Evolutionary conservation across 2,113 vertebrate genomes (phyloP).

Genomic region (Tetrax tetrax): DNA sequence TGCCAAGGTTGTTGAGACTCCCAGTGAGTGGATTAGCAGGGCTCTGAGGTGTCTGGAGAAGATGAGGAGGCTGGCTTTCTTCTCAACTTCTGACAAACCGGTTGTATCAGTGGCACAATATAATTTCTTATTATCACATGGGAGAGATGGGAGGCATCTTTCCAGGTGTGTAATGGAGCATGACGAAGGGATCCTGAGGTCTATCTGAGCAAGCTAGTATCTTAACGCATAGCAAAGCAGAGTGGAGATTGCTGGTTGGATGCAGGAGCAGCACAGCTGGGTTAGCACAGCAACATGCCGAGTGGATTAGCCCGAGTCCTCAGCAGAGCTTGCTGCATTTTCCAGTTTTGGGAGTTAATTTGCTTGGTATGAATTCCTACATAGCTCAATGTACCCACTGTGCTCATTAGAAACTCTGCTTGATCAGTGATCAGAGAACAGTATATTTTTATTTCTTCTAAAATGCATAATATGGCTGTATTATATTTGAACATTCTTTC

Average conservation of each 20-base stretch:
- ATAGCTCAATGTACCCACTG: background rate
- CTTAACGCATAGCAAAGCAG: background rate
- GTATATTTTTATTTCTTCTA: background rate
- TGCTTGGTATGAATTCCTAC: background rate
- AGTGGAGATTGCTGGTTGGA: background rate
- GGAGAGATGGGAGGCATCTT: background rate
- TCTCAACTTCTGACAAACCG: background rate
- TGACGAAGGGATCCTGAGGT: background rate
- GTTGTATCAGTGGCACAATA: background rate
- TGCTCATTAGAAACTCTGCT: background rate
- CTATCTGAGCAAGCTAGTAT: background rate
- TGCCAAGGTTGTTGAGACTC: background rate
- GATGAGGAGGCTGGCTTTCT: background rate
- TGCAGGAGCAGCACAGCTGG: background rate
- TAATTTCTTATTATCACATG: background rate
- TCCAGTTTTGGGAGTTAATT: background rate
- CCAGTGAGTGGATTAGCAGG: background rate
- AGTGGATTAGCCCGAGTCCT: background rate
- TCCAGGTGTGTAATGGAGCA: background rate
- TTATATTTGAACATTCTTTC: background rate
- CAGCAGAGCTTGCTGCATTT: background rate
- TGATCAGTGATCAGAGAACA: background rate
- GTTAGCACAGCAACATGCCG: rapidly evolving
- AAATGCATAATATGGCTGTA: background rate
- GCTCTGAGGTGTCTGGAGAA: background rate